A percentile compares a stretch with the other conserved stretches of the same genome.
These are phyloP conservation scores for Chrysina gloriosa DNA, from an alignment of 2,888 invertebrate genomes.

Conservation along the genomic window DNA sequence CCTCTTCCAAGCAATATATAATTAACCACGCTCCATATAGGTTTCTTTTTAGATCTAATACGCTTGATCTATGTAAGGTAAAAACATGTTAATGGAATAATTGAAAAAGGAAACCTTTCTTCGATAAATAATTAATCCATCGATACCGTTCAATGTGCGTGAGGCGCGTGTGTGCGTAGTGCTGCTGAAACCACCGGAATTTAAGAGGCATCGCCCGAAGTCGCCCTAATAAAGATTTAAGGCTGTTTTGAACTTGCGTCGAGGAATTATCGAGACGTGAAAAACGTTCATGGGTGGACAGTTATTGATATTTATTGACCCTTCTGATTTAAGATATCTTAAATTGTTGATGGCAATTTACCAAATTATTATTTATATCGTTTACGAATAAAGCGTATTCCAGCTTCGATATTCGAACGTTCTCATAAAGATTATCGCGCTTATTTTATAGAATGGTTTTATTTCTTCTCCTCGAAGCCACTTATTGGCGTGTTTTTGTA, in stretches of 20 bases:
- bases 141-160: background rate
- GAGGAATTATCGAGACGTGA: constrained; percentile 38
- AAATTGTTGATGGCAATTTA: constrained; percentile 51
- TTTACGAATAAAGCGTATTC: constrained; percentile 10
- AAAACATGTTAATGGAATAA: constrained; percentile 12
- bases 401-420: background rate
- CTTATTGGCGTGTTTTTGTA: background rate
- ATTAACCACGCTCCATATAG: too few species aligned
- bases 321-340: constrained; percentile 52
- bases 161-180: background rate
- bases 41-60: too few species aligned
- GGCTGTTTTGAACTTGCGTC: constrained; percentile 49
- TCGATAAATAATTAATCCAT: constrained; percentile 13
- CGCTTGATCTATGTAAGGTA: too few species aligned
- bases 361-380: constrained; percentile 51
- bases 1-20: too few species aligned
- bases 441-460: constrained; percentile 4
- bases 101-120: constrained; percentile 3
- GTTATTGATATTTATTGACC: constrained; percentile 57
- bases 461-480: background rate
- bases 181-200: constrained; percentile 1
- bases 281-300: constrained; percentile 48
- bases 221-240: constrained; percentile 51
- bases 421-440: constrained; percentile 10
- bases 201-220: constrained; percentile 16